Base-by-base conservation (phyloP, 2,888 invertebrate species). In the Nomada ferruginata region DNA sequence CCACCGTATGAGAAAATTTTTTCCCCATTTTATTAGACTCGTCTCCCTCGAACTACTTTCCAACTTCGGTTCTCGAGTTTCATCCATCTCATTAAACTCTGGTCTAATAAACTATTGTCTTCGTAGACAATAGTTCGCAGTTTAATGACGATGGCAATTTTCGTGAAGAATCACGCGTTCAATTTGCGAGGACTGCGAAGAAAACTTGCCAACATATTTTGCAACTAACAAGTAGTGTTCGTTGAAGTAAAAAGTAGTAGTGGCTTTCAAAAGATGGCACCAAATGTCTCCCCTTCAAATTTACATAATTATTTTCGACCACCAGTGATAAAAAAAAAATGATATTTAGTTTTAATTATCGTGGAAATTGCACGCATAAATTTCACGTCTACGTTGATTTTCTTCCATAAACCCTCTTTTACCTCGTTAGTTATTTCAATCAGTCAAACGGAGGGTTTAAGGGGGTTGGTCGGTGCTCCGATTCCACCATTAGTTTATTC, bases 31-130 rank as follows among this genome's bases (percentile, higher is more conserved):
- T 29, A n/a, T 69, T 70, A 36, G 15, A 15, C 10, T 5, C 57
- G 15, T 42, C 10, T 36, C 50, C 10, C 42, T 2, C 9, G 11
- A 63, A 57, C 4, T 23, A 59, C 42, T 63, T 64, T 47, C 50
- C 36, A 64, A 64, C 64, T 44, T 42, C 20, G 18, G 64, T 76
- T 42, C 15, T 64, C 57, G 13, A 52, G 53, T 36, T 59, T 50
- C 50, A 13, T 26, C 50, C 57, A 9, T 26, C 20, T 64, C 20
- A 15, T 76, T 59, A 50, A 26, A 59, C 50, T 18, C 7, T 20
- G 1, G 15, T 60, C 23, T 20, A n/a, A 20, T 36, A 36, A 36
- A 36, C 36, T 36, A 36, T 36, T 36, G 36, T 36, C 36, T 36
- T 36, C 7, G 36, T 36, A n/a, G 18, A 7, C 11, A 11, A 47